These are phyloP conservation scores for Oceanodroma leucorhoa DNA, from an alignment of 2,797 vertebrate genomes.

Conservation along the genomic window DNA sequence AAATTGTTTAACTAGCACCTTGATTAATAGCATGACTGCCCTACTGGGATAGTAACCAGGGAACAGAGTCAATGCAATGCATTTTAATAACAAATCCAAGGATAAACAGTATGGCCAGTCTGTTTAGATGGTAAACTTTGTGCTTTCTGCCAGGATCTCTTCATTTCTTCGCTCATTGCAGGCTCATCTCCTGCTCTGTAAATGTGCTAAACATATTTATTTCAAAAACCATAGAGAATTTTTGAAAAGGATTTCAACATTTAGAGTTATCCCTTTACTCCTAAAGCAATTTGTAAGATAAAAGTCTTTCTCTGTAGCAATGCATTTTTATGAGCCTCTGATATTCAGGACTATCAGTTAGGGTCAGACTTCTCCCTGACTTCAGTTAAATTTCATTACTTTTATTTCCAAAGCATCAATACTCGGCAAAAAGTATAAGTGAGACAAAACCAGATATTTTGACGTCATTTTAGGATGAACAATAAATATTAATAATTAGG, in stretches of 20 bases:
- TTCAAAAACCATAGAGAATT: constrained; percentile 46
- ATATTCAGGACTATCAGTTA: constrained; percentile 41
- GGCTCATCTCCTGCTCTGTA: constrained; percentile 39
- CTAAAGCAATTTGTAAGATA: constrained; percentile 52
- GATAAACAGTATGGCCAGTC: constrained; percentile 30
- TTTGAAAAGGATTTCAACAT: constrained; percentile 32
- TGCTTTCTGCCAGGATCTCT: constrained; percentile 34
- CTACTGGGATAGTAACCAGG: constrained; percentile 48
- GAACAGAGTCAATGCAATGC: constrained; percentile 33
- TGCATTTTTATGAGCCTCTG: constrained; percentile 59
- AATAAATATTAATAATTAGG: neutral
- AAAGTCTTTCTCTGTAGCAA: constrained; percentile 47
- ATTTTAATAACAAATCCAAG: constrained; percentile 54
- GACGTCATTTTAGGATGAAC: neutral
- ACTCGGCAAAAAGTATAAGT: neutral
- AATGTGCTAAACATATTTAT: constrained; percentile 43
- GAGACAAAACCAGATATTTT: neutral
- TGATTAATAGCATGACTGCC: constrained; percentile 57
- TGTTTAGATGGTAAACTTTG: constrained; percentile 22
- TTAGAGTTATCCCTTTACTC: constrained; percentile 47
- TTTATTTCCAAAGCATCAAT: neutral
- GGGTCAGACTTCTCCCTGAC: constrained; percentile 15
- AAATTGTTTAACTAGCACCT: constrained; percentile 49
- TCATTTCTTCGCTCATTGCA: constrained; percentile 22
- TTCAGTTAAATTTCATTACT: constrained; percentile 27